phyloP scores from a whole-genome alignment of 2,797 vertebrate species.

The Sebastes goodei region DNA sequence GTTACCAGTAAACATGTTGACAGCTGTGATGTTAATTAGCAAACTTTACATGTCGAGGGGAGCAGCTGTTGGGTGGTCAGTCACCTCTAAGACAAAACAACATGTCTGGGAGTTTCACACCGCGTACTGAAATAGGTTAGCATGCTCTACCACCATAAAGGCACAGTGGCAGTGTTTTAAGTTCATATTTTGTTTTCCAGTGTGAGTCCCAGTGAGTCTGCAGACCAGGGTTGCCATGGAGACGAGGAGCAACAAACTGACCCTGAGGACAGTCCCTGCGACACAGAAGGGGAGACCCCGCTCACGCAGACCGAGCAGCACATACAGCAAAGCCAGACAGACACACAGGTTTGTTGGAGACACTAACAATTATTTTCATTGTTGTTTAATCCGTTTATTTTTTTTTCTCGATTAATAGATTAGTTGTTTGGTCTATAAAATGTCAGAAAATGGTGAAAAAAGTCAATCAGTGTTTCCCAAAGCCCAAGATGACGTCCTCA shows the following conservation, averaged over 20 bases:
- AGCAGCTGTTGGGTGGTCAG: conserved; percentile 38
- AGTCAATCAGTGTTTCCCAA: too few species aligned
- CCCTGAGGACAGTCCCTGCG: conserved; percentile 50
- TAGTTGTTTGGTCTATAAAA: too few species aligned
- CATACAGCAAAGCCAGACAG: conserved; percentile 38
- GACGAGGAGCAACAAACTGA: conserved; percentile 52
- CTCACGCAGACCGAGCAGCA: conserved; percentile 27
- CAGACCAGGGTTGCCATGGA: conserved; percentile 44
- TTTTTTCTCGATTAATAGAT: too few species aligned
- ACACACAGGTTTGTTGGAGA: conserved; percentile 53
- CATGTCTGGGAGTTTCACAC: not conserved
- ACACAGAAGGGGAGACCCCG: conserved; percentile 48
- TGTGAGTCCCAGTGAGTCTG: conserved; percentile 49
- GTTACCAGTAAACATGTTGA: conserved; percentile 47
- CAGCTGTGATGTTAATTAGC: conserved; percentile 19
- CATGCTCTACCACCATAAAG: too few species aligned
- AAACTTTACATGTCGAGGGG: conserved; percentile 1
- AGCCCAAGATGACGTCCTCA: too few species aligned
- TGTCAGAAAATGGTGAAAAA: too few species aligned
- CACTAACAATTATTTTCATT: not conserved
- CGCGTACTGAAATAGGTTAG: not conserved
- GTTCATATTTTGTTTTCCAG: conserved; percentile 26
- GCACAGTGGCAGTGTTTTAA: not conserved
- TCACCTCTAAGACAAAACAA: conserved; percentile 28
- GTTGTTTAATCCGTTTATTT: too few species aligned